Percentiles rank a stretch among this genome's conserved stretches.
phyloP scores from a whole-genome alignment of 2,888 invertebrate genomes.

The Mythimna impura region DNA sequence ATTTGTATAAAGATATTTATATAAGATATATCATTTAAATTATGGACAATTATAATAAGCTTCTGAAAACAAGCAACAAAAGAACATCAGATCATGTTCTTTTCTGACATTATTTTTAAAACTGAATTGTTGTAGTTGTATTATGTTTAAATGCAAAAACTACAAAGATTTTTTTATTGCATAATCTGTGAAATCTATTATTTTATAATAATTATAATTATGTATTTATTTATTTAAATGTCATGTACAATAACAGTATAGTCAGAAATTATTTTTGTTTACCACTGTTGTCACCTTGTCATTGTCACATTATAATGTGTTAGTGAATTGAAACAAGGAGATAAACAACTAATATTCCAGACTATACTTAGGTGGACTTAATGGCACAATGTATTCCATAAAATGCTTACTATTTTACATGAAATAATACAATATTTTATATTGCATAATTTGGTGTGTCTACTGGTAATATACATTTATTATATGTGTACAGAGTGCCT shows the following conservation, averaged over 20 bases:
- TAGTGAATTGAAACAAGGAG: not conserved
- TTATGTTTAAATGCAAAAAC: not conserved
- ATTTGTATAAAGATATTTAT: too few relatives aligned
- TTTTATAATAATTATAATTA: conserved; percentile 1
- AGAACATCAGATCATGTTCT: not conserved
- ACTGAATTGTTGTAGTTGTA: not conserved
- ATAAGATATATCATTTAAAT: too few relatives aligned
- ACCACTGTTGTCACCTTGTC: not conserved
- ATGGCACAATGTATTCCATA: conserved; percentile 1
- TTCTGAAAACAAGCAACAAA: not conserved
- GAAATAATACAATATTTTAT: not conserved
- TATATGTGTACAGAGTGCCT: not conserved
- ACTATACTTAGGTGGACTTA: not conserved
- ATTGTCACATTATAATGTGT: not conserved
- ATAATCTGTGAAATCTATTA: not conserved
- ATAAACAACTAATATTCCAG: conserved; percentile 1
- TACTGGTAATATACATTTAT: conserved; percentile 4
- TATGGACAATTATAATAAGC: conserved; percentile 10
- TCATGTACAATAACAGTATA: not conserved
- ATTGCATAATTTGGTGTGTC: not conserved
- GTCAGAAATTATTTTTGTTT: not conserved
- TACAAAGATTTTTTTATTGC: not conserved
- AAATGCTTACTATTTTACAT: not conserved
- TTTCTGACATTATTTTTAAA: conserved; percentile 2
- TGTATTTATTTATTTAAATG: not conserved